Conservation (phyloP, 2,797 vertebrate species). For the Syngnathus rostellatus region DNA sequence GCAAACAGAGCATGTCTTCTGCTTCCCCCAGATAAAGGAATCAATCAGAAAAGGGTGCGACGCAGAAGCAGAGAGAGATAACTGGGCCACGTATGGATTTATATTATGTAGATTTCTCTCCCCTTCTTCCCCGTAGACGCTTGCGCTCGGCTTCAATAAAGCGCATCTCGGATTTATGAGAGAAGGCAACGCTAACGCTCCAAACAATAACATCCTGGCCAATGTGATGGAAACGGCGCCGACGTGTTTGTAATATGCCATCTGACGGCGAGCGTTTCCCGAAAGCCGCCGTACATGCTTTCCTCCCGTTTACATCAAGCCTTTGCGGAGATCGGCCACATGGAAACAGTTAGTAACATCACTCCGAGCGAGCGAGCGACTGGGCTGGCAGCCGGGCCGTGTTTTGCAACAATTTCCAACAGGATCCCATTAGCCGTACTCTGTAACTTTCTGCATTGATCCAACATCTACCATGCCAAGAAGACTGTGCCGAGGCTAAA, state of each 20-base stretch:
- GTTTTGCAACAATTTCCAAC: conserved; percentile 64
- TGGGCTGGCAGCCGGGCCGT: conserved; percentile 54
- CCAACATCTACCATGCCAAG: conserved; percentile 68
- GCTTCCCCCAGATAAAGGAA: conserved; percentile 74
- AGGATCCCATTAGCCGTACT: conserved; percentile 50
- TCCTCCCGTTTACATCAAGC: conserved; percentile 46
- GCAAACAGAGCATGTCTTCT: conserved; percentile 75
- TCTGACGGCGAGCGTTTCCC: conserved; percentile 25
- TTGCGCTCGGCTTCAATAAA: conserved; percentile 65
- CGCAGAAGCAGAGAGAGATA: conserved; percentile 60
- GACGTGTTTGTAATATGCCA: conserved; percentile 48
- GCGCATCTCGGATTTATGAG: conserved; percentile 67
- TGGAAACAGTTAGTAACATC: conserved; percentile 65
- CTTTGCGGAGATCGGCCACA: conserved; percentile 58
- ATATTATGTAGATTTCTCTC: conserved; percentile 67
- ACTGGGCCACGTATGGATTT: conserved; percentile 72
- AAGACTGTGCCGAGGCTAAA: conserved; percentile 61
- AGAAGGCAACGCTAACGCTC: conserved; percentile 57
- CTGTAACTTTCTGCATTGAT: conserved; percentile 63
- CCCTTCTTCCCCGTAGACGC: conserved; percentile 57
- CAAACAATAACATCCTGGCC: conserved; percentile 48
- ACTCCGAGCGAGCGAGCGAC: conserved; percentile 24
- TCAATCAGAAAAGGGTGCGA: conserved; percentile 65
- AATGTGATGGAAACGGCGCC: conserved; percentile 48
- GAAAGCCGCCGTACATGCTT: conserved; percentile 31